These are phyloP conservation scores for Pristionchus pacificus DNA, from an alignment of 1,140 invertebrate species.

Conservation along the genomic window DNA sequence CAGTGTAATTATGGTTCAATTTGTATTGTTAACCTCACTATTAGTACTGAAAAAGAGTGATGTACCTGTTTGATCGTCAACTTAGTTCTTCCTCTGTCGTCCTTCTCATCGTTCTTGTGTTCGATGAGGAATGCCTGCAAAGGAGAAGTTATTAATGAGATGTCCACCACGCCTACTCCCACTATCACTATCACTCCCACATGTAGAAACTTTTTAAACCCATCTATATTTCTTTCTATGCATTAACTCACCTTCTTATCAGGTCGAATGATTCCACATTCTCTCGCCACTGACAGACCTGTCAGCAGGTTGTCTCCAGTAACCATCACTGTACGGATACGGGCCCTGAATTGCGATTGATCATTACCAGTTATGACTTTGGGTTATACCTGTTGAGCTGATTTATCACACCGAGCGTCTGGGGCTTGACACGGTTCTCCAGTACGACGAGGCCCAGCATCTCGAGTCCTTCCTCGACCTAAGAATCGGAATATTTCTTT, in stretches of 20 bases:
- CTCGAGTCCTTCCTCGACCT: conserved; percentile 48
- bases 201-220: too few relatives aligned
- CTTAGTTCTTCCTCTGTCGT: conserved; percentile 41
- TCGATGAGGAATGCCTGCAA: conserved; percentile 73
- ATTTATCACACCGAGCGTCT: conserved; percentile 52
- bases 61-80: conserved; percentile 26
- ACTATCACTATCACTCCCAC: too few relatives aligned
- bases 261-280: conserved; percentile 80
- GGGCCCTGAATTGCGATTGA: conserved; percentile 63
- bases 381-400: conserved; percentile 48
- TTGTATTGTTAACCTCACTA: not conserved
- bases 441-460: conserved; percentile 53
- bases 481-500: not conserved
- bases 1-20: not conserved
- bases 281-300: conserved; percentile 86
- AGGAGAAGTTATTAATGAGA: too few relatives aligned
- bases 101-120: conserved; percentile 45
- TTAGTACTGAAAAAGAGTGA: too few relatives aligned
- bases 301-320: conserved; percentile 96
- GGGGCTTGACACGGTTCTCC: conserved; percentile 53
- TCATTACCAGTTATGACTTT: conserved; percentile 20
- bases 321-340: conserved; percentile 90
- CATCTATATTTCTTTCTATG: too few relatives aligned
- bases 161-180: too few relatives aligned
- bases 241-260: too few relatives aligned